Evolutionary conservation across 2,113 vertebrate genomes (phyloP).

Genomic region (Cricetomys ansorgei): DNA sequence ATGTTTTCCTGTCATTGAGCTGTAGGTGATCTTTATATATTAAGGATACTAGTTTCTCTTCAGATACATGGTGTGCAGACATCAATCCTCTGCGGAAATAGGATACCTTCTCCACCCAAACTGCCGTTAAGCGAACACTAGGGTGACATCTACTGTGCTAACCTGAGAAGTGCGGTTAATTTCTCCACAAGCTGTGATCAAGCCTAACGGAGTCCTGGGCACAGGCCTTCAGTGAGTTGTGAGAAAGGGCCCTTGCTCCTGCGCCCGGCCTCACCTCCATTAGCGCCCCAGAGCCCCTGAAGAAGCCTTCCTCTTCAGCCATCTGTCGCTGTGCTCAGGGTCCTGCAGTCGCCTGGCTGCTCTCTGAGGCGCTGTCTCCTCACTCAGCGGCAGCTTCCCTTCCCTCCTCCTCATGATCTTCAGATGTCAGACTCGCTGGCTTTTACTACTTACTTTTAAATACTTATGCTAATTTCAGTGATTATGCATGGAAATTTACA

Average conservation of each 20-base stretch:
- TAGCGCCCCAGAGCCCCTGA: neutral
- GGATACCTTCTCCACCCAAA: neutral
- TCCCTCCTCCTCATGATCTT: no score
- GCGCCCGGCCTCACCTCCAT: neutral
- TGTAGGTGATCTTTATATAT: neutral
- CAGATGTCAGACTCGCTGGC: neutral
- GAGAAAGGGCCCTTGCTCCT: neutral
- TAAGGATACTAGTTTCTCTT: neutral
- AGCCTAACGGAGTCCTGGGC: no score
- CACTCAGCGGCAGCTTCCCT: neutral
- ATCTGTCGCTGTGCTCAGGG: neutral
- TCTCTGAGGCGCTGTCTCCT: neutral
- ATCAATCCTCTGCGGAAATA: neutral
- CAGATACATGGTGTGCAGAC: neutral
- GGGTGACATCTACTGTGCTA: neutral
- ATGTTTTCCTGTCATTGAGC: neutral
- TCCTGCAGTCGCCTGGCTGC: neutral
- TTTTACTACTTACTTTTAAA: neutral
- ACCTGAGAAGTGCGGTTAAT: no score
- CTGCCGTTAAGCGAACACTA: neutral
- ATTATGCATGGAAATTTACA: neutral
- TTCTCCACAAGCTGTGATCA: neutral
- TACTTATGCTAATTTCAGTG: neutral
- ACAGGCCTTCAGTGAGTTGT: neutral
- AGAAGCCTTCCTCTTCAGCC: neutral